Evolutionary conservation across 2,113 vertebrate genomes (phyloP).

Genomic region (Syrmaticus mikado): DNA sequence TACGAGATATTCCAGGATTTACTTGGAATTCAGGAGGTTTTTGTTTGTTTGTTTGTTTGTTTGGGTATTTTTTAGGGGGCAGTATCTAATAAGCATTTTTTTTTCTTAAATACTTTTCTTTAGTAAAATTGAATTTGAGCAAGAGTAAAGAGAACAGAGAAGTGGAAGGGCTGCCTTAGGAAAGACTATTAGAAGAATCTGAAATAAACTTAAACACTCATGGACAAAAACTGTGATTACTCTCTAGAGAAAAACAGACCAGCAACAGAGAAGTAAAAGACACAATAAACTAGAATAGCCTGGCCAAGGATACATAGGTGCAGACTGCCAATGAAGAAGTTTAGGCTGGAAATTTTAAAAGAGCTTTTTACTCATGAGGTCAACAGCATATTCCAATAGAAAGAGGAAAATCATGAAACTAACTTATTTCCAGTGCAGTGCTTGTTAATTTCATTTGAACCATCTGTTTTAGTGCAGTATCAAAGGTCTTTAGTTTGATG

Average conservation of each 20-base stretch:
- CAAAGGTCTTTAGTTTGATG: background rate
- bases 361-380: background rate
- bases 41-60: background rate
- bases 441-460: background rate
- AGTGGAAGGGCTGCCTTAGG: background rate
- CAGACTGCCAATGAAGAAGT: background rate
- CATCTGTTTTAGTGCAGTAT: background rate
- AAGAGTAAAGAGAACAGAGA: background rate
- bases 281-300: background rate
- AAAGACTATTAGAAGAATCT: background rate
- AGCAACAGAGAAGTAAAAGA: background rate
- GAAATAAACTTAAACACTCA: background rate
- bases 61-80: background rate
- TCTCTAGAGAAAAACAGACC: background rate
- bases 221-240: background rate
- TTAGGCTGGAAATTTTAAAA: background rate
- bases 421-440: background rate
- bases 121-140: background rate
- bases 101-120: background rate
- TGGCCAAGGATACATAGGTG: background rate
- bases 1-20: background rate
- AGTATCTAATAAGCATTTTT: background rate
- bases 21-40: background rate
- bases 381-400: background rate
- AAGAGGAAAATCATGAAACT: background rate